Base-by-base conservation (phyloP, 2,888 invertebrate genomes). In the Melanotus villosus region DNA sequence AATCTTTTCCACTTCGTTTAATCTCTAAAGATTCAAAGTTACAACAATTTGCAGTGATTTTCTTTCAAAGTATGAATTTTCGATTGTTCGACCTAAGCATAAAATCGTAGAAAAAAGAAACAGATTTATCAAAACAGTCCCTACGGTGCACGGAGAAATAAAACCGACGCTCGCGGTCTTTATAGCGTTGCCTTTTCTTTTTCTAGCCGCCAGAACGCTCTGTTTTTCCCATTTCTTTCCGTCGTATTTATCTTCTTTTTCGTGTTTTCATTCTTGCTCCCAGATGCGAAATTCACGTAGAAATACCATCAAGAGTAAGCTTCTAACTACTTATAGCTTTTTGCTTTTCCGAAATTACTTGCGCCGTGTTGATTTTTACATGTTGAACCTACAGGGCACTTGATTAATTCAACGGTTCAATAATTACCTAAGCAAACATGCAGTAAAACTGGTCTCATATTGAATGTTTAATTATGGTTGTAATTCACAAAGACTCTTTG, bases 51-150 rank as follows among this genome's bases (percentile, higher is more conserved):
- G 34, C 4, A 9, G 18, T 16, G 1, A 7, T 7, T 7, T 18
- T 41, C 14, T 1, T 41, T 0, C 1, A 34, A 16, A 41, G 3
- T 7, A 1, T 16, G 16, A 7, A n/a, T 16, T 16, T 14, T 14
- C 7, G 9, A 18, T 21, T 16, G 23, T 16, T 14, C 23, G 16
- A 12, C 21, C n/a, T 18, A 58, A 32, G 18, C 38, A 19, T 12
- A 23, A 14, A 32, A 34, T 32, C 50, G 7, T 10, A 18, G 26
- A 36, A 36, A 45, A 32, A 45, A 52, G 18, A 30, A 65, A 66
- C 21, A 66, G 58, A 52, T 66, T 66, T 66, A 66, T 66, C 66
- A 59, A 58, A 59, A 66, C 59, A 52, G 16, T 52, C 59, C 66
- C 50, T n/a, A n/a, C 16, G 54, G 66, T 59, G 32, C 38, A 52